Percentiles rank a stretch among this genome's conserved stretches.
Conservation (phyloP, 1,140 invertebrate species). For the Procambarus clarkii region DNA sequence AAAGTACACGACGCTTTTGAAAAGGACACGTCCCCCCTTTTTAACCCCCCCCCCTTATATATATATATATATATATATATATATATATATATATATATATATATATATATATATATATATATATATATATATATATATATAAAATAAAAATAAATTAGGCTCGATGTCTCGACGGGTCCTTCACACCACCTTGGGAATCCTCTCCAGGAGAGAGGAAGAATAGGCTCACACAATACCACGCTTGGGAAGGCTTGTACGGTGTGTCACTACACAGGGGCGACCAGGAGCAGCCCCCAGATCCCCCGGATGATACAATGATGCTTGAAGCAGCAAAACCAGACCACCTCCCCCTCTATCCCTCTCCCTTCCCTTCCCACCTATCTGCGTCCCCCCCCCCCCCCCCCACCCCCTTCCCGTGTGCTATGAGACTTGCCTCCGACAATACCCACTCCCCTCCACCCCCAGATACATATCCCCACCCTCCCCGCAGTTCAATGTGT, state of each 20-base stretch:
- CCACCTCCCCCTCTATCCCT: neutral
- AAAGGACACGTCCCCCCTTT: too few relatives aligned
- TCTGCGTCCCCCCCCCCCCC: neutral
- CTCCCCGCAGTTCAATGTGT: too few relatives aligned
- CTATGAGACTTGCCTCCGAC: neutral
- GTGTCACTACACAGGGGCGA: slow-evolving; percentile 13
- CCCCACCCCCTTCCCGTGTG: neutral
- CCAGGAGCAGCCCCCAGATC: neutral
- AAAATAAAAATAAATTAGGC: neutral
- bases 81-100: slow-evolving; percentile 30
- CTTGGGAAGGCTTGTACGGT: neutral
- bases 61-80: slow-evolving; percentile 17
- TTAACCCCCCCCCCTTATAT: too few relatives aligned
- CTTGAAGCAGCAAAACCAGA: neutral
- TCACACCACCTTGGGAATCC: neutral
- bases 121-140: slow-evolving; percentile 39
- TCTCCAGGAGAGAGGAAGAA: neutral
- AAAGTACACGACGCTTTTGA: too few relatives aligned
- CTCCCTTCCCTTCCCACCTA: neutral
- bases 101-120: slow-evolving; percentile 26
- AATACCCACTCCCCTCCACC: neutral
- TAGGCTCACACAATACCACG: neutral
- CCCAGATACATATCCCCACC: neutral
- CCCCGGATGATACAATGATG: slow-evolving; percentile 22
- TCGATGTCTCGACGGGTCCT: neutral